Evolutionary conservation across 2,797 vertebrate genomes (phyloP).

Genomic region (Gambelia wislizenii): DNA sequence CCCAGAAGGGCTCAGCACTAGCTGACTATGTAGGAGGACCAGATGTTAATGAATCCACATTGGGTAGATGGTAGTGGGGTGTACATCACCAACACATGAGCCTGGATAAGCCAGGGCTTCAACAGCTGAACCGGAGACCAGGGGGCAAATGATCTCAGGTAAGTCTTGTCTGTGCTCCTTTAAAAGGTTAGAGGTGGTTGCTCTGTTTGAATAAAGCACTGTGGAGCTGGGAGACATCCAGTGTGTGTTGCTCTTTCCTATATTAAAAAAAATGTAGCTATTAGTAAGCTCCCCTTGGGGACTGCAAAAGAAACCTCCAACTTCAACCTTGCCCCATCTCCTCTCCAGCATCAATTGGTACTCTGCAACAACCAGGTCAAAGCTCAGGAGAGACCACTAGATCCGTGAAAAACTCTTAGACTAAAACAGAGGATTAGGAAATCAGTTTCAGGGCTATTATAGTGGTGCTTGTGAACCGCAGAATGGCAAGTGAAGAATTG

Average conservation of each 20-base stretch:
- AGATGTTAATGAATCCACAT: neutral
- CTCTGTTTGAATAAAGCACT: neutral
- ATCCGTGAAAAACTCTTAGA: slow-evolving; percentile 20
- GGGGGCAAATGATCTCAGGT: neutral
- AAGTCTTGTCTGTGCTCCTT: neutral
- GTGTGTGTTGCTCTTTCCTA: neutral
- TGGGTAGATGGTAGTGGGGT: neutral
- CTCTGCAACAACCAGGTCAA: slow-evolving; percentile 19
- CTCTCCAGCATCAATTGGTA: neutral
- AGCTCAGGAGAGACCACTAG: neutral
- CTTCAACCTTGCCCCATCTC: neutral
- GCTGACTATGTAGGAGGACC: neutral
- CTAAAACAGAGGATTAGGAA: slow-evolving; percentile 28
- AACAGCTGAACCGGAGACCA: neutral
- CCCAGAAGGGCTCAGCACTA: neutral
- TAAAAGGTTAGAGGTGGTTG: neutral
- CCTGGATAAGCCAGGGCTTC: no score
- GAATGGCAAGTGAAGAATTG: slow-evolving; percentile 3
- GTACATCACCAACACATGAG: neutral
- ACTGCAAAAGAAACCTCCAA: neutral
- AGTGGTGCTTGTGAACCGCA: slow-evolving; percentile 8
- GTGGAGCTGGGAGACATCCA: neutral
- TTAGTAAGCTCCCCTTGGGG: neutral
- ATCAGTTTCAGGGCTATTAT: neutral
- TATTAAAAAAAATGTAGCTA: neutral